Evolutionary conservation across 2,113 vertebrate species (phyloP).

Genomic region (Suricata suricatta): DNA sequence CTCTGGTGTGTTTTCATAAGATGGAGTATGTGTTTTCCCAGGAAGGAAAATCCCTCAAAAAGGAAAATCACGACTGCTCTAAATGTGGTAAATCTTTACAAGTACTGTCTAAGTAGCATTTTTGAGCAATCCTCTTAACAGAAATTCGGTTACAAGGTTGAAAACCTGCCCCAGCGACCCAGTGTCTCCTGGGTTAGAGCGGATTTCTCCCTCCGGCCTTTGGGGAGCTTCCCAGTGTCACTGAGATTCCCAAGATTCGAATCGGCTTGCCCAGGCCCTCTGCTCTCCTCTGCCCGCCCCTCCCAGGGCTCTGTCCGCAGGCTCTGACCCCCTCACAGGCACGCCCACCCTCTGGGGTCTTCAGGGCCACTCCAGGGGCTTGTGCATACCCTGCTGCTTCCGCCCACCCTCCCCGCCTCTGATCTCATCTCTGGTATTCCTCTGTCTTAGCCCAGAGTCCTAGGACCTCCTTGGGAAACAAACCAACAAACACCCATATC

Average conservation of each 20-base stretch:
- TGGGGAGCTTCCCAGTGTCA: too few relatives aligned
- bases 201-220: neutral
- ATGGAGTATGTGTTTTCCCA: conserved; percentile 14
- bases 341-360: rapidly evolving
- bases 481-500: neutral
- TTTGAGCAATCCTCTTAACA: neutral
- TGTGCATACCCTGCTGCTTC: neutral
- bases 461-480: neutral
- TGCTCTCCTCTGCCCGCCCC: neutral
- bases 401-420: neutral
- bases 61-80: neutral
- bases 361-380: neutral
- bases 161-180: neutral
- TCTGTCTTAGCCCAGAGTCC: neutral
- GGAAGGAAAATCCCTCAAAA: conserved; percentile 26
- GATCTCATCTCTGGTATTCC: neutral
- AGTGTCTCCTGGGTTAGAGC: rapidly evolving
- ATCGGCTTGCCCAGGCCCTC: too few relatives aligned
- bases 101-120: neutral
- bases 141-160: neutral
- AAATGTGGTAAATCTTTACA: neutral
- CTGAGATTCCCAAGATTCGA: rapidly evolving
- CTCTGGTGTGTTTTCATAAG: conserved; percentile 53
- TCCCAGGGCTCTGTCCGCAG: too few relatives aligned
- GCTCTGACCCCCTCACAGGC: too few relatives aligned